These are phyloP conservation scores for Cancer borealis DNA, from an alignment of 2,888 invertebrate species.

Conservation along the genomic window DNA sequence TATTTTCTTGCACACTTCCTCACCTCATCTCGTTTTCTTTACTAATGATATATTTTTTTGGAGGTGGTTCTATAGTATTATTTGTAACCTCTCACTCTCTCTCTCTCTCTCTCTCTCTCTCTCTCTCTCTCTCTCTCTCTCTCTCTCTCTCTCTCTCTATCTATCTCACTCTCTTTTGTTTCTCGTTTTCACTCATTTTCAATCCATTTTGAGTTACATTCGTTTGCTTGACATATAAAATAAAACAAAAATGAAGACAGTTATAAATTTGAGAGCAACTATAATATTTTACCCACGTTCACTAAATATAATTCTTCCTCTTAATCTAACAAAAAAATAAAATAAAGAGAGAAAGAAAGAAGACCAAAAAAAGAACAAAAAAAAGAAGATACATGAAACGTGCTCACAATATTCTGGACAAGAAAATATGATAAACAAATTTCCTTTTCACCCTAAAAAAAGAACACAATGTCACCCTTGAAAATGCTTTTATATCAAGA, in stretches of 20 bases:
- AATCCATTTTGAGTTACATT: neutral
- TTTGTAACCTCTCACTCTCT: too few species aligned
- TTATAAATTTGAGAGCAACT: neutral
- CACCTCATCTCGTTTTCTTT: too few species aligned
- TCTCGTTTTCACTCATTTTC: neutral
- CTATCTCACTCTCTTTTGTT: neutral
- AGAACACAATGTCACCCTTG: neutral
- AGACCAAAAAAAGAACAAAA: neutral
- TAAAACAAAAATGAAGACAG: neutral
- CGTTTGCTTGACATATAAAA: too few species aligned
- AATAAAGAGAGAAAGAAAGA: neutral
- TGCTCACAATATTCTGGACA: neutral
- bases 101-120: too few species aligned
- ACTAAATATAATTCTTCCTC: neutral
- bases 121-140: too few species aligned
- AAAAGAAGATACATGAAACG: neutral
- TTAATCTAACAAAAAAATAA: neutral
- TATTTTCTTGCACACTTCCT: too few species aligned
- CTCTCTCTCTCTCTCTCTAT: too few species aligned
- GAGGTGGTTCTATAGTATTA: too few species aligned
- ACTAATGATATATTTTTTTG: too few species aligned
- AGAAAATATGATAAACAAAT: conserved; percentile 9
- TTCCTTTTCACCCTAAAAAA: neutral
- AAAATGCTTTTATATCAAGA: neutral
- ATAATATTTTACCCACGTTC: neutral